phyloP scores from a whole-genome alignment of 2,113 vertebrate genomes.

The Manacus vitellinus region DNA sequence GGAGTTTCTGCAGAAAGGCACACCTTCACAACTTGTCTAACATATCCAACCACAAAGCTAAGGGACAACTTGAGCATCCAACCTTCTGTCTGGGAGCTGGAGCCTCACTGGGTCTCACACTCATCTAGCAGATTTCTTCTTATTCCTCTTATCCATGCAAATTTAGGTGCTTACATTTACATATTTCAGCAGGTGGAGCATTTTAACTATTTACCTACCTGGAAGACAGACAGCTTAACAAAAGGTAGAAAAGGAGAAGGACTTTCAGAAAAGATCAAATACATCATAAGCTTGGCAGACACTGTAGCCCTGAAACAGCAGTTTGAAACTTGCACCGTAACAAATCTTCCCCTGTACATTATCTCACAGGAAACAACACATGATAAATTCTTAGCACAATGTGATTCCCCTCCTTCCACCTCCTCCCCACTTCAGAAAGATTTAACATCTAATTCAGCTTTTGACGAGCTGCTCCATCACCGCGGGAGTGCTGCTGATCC shows the following conservation, averaged over 20 bases:
- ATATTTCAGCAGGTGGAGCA: neutral
- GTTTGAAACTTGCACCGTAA: conserved; percentile 78
- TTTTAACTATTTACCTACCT: conserved; percentile 26
- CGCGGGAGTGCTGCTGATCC: conserved; percentile 79
- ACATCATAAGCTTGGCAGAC: conserved; percentile 81
- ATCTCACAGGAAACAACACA: conserved; percentile 81
- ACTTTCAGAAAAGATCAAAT: conserved; percentile 74
- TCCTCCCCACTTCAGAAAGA: conserved; percentile 83
- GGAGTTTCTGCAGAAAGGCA: neutral
- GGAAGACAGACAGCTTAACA: neutral
- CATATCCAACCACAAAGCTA: neutral
- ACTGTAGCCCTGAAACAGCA: conserved; percentile 81
- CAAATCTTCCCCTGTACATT: conserved; percentile 83
- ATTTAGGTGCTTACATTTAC: neutral
- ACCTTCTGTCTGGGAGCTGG: neutral
- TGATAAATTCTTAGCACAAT: conserved; percentile 83
- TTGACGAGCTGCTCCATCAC: conserved; percentile 83
- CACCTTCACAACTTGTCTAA: neutral
- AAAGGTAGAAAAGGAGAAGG: conserved; percentile 33
- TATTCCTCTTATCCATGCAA: neutral
- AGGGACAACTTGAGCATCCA: neutral
- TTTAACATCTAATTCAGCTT: conserved; percentile 88
- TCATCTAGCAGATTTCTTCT: neutral
- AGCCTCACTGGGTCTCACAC: neutral
- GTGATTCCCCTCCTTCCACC: conserved; percentile 70